Evolutionary conservation across 1,140 invertebrate species (phyloP).

Genomic region (Wasmannia auropunctata): DNA sequence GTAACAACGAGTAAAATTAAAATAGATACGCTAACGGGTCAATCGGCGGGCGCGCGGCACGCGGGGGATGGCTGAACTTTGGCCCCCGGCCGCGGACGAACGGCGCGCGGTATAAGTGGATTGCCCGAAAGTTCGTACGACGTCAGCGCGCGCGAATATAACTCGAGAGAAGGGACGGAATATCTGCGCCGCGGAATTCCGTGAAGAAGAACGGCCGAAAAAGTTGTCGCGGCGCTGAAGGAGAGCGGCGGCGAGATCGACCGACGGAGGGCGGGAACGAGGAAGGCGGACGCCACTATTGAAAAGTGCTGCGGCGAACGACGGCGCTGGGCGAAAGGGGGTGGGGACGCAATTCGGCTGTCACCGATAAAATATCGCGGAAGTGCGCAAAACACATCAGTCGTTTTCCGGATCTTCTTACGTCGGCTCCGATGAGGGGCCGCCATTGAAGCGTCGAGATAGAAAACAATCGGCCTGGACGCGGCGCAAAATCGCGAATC

Average conservation of each 20-base stretch:
- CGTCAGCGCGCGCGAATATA: constrained; percentile 42
- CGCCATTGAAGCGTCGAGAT: constrained; percentile 33
- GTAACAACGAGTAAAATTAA: constrained; percentile 28
- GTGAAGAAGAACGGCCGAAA: constrained; percentile 59
- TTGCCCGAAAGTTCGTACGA: constrained; percentile 56
- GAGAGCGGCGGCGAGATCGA: background rate
- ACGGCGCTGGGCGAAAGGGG: constrained; percentile 44
- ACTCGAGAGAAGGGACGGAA: constrained; percentile 46
- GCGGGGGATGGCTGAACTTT: constrained; percentile 16
- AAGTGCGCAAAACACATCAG: constrained; percentile 62
- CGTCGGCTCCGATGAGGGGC: constrained; percentile 14
- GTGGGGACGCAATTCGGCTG: constrained; percentile 57
- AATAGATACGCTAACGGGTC: constrained; percentile 51
- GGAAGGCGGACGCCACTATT: constrained; percentile 42
- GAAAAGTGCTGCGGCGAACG: constrained; percentile 64
- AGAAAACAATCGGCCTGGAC: constrained; percentile 48
- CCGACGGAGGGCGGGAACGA: no score
- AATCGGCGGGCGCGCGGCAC: constrained; percentile 7
- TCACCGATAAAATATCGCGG: constrained; percentile 70
- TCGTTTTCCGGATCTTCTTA: constrained; percentile 48
- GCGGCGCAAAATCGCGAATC: constrained; percentile 43
- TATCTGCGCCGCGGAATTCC: constrained; percentile 54
- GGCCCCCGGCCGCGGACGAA: background rate
- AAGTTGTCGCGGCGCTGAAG: constrained; percentile 61
- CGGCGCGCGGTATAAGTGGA: constrained; percentile 49